A percentile compares a stretch with the other conserved stretches of the same genome.
These are phyloP conservation scores for Apamea epomidion DNA, from an alignment of 2,888 invertebrate species.

Conservation along the genomic window DNA sequence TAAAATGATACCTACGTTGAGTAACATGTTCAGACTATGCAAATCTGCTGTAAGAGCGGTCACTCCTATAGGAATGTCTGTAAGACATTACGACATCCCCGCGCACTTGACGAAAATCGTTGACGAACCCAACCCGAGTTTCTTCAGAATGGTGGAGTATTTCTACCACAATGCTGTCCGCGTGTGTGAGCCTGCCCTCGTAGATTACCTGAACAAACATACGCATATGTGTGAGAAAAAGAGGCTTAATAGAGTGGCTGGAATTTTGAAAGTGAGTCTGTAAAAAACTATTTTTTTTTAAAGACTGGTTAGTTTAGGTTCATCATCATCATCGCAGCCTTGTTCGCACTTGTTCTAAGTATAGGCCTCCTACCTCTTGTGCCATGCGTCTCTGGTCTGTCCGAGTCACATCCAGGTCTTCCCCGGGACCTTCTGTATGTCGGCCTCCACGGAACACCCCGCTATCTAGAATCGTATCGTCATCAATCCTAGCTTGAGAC, in stretches of 20 bases:
- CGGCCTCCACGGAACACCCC: not conserved
- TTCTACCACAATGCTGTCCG: conserved; percentile 92
- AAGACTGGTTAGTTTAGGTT: not conserved
- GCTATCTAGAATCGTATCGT: too few species aligned
- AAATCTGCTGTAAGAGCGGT: conserved; percentile 14
- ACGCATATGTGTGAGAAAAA: conserved; percentile 89
- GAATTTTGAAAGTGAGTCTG: conserved; percentile 88
- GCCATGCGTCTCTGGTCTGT: not conserved
- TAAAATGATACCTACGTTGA: conserved; percentile 49
- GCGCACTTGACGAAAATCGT: conserved; percentile 76
- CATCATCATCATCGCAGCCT: not conserved
- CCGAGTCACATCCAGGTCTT: not conserved
- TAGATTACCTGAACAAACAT: conserved; percentile 87
- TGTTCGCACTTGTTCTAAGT: not conserved
- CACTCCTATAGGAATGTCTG: conserved; percentile 53
- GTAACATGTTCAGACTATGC: conserved; percentile 27
- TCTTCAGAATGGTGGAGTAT: conserved; percentile 92
- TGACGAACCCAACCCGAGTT: conserved; percentile 86
- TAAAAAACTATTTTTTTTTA: not conserved
- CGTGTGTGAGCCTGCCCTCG: conserved; percentile 88
- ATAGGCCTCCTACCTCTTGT: not conserved
- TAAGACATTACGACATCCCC: conserved; percentile 83
- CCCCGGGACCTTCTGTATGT: not conserved
- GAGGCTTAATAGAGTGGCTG: conserved; percentile 91
- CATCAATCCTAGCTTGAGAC: too few species aligned